Evolutionary conservation across 2,888 invertebrate genomes (phyloP), one percentile per base, ranked within the genome.

Genomic region (Drosophila leonis): DNA sequence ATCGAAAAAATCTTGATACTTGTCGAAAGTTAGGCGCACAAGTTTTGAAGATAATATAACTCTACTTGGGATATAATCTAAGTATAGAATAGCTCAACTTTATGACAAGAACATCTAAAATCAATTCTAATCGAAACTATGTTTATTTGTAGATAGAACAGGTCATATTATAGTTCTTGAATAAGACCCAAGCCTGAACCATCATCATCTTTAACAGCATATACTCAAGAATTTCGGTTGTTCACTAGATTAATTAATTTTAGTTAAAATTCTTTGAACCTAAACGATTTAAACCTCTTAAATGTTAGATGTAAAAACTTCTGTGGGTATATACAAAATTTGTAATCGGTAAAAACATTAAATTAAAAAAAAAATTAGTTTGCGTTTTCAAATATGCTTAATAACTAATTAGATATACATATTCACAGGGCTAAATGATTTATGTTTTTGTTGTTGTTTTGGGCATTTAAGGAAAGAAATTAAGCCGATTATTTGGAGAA

Each of bases 361-460:
- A 15, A 37, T 52, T 56, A 24, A n/a, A 49, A 12, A 48, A 10
- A 18, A 42, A 42, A 42, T 20, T 7, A 31, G n/a, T 48, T 49
- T 33, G 8, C 31, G 18, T 13, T 20, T 13, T 49, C 13, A 20
- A 18, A 33, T 31, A 18, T 31, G 4, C 33, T 7, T 33, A 33
- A 49, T 31, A n/a, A 46, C 4, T 46, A 27, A 13, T 13, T 61
- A 71, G 37, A 66, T 71, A 51, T 63, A 75, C 63, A 75, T 75
- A 77, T 78, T 78, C 77, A 78, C 77, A 78, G 77, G 77, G 77
- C 66, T 64, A 51, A 59, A 65, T 44, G 27, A 35, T 54, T 60
- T 15, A 31, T 52, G 20, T 48, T 63, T 20, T 31, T 18, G 29
- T 18, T 49, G 13, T 24, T 20, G 12, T 42, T 15, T 52, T 35